Conservation (phyloP, 35 echinoderm and acorn worm species). For the Apostichopus parvimensis region DNA sequence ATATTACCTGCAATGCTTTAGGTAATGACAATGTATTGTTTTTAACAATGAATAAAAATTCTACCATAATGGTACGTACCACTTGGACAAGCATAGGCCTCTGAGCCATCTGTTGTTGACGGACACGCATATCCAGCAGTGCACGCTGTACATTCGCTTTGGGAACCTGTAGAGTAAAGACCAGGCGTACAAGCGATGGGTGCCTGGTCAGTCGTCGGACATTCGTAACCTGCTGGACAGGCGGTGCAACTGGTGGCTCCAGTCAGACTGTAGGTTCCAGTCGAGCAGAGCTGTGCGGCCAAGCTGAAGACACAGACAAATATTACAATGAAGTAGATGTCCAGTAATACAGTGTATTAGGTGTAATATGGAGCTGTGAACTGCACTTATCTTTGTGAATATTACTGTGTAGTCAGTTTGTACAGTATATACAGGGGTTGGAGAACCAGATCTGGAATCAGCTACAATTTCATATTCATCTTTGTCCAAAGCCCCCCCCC, state of each 20-base stretch:
- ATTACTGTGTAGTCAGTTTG: too few relatives aligned
- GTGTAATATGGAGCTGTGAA: too few relatives aligned
- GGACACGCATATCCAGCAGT: constrained; percentile 79
- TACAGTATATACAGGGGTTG: too few relatives aligned
- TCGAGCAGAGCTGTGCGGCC: constrained; percentile 52
- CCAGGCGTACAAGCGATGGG: constrained; percentile 74
- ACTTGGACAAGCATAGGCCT: constrained; percentile 61
- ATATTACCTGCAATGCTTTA: too few relatives aligned
- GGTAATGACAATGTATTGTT: too few relatives aligned
- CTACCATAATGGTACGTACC: constrained; percentile 56
- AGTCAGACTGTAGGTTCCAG: constrained; percentile 78
- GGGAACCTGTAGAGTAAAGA: constrained; percentile 61
- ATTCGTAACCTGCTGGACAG: constrained; percentile 87
- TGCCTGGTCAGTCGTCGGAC: constrained; percentile 62
- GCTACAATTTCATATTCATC: too few relatives aligned
- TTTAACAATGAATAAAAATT: too few relatives aligned
- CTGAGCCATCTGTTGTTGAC: constrained; percentile 78
- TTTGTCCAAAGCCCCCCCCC: too few relatives aligned
- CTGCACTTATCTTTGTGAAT: too few relatives aligned
- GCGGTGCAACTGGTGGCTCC: constrained; percentile 60
- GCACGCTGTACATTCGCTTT: constrained; percentile 69
- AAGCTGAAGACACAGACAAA: constrained; percentile 42
- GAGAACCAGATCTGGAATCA: too few relatives aligned
- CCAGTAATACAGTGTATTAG: too few relatives aligned
- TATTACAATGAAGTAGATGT: too few relatives aligned